phyloP scores from a whole-genome alignment of 2,797 vertebrate genomes.

The Trachurus trachurus region DNA sequence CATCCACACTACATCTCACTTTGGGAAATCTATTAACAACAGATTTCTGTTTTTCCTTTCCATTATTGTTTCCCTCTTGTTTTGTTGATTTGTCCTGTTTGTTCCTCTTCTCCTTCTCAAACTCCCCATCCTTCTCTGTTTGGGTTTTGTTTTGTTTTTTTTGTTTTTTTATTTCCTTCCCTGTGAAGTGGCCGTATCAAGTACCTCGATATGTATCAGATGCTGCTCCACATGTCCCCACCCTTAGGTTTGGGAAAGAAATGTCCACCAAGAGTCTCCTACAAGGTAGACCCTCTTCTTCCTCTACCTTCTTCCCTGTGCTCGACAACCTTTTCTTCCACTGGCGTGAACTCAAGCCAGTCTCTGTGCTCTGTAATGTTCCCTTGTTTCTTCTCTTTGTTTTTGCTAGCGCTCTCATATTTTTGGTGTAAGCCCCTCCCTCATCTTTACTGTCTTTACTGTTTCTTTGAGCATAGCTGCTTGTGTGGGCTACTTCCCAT shows the following conservation, averaged over 20 bases:
- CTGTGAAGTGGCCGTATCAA: constrained; percentile 96
- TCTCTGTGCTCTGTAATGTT: constrained; percentile 83
- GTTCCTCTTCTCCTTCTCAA: constrained; percentile 77
- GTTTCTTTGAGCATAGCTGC: constrained; percentile 51
- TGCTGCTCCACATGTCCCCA: constrained; percentile 99
- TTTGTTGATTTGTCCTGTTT: constrained; percentile 67
- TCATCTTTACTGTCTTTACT: constrained; percentile 33
- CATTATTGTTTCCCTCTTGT: constrained; percentile 55
- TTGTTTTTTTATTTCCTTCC: constrained; percentile 64
- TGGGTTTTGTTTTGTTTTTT: constrained; percentile 65
- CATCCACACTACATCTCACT: constrained; percentile 81
- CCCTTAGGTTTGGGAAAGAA: constrained; percentile 99
- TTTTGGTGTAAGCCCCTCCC: constrained; percentile 70
- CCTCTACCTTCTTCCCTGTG: constrained; percentile 64
- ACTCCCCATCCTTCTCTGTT: constrained; percentile 81
- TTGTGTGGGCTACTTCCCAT: constrained; percentile 32
- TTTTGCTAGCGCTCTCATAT: constrained; percentile 74
- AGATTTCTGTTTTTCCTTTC: constrained; percentile 89
- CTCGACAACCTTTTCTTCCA: constrained; percentile 73
- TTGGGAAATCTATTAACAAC: constrained; percentile 90
- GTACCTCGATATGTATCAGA: constrained; percentile 99
- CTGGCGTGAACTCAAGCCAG: constrained; percentile 79
- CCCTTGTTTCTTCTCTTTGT: constrained; percentile 71
- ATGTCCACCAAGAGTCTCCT: constrained; percentile 98
- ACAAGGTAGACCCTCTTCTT: constrained; percentile 93